These are phyloP conservation scores for Paradisaea rubra DNA, from an alignment of 2,113 vertebrate species.

Conservation along the genomic window DNA sequence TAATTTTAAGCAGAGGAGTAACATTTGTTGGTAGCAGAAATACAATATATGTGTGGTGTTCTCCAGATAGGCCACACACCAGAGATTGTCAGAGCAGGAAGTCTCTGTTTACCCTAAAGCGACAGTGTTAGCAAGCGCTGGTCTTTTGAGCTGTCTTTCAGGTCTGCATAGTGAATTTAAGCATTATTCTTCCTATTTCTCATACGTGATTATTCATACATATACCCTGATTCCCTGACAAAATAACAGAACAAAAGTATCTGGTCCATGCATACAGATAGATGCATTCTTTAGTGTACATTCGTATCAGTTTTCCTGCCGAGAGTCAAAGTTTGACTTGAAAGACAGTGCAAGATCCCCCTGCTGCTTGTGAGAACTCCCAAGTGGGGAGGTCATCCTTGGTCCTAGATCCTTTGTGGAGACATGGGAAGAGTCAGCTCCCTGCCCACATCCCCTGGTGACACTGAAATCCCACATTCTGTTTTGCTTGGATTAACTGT, in stretches of 20 bases:
- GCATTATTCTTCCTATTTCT: not conserved
- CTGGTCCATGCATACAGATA: not conserved
- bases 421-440: not conserved
- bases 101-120: not conserved
- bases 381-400: not conserved
- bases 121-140: not conserved
- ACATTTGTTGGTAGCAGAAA: not conserved
- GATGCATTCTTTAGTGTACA: not conserved
- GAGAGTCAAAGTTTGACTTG: not conserved
- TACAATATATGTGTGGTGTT: not conserved
- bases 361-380: not conserved
- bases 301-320: not conserved
- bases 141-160: not conserved
- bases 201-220: fast-evolving
- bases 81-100: not conserved
- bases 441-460: not conserved
- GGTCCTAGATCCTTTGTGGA: not conserved
- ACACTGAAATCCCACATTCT: not conserved
- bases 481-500: not conserved
- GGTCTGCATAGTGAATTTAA: not conserved
- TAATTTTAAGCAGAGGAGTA: not conserved
- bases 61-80: not conserved
- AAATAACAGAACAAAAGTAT: not conserved
- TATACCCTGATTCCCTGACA: not conserved
- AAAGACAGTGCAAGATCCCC: not conserved